Evolutionary conservation across 1,140 invertebrate genomes (phyloP).

Genomic region (Bombus confusus): DNA sequence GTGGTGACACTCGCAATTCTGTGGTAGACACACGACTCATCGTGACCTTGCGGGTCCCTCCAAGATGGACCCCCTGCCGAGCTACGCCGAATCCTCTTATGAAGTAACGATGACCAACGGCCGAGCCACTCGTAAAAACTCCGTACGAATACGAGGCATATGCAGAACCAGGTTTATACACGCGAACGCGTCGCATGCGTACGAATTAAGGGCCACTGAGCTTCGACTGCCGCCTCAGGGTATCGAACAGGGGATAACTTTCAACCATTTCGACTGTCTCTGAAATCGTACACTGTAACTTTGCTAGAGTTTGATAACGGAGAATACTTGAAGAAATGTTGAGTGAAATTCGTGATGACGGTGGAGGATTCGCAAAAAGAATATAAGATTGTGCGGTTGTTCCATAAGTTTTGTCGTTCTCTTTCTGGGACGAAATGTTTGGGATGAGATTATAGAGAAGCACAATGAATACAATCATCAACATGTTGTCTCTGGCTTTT

Average conservation of each 20-base stretch:
- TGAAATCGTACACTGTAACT: not conserved
- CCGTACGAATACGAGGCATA: slow-evolving; percentile 44
- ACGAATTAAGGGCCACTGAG: slow-evolving; percentile 15
- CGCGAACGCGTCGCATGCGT: slow-evolving; percentile 33
- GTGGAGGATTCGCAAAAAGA: no score
- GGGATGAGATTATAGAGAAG: no score
- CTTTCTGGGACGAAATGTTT: no score
- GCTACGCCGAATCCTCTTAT: slow-evolving; percentile 76
- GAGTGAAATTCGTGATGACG: no score
- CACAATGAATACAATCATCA: no score
- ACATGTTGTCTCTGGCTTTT: not conserved
- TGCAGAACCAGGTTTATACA: slow-evolving; percentile 54
- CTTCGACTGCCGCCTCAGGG: not conserved
- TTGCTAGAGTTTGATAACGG: not conserved
- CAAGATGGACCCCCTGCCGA: slow-evolving; percentile 73
- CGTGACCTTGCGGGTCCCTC: slow-evolving; percentile 66
- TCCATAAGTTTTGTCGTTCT: no score
- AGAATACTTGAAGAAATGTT: not conserved
- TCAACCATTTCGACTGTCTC: not conserved
- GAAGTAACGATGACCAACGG: slow-evolving; percentile 65
- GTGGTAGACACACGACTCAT: slow-evolving; percentile 72
- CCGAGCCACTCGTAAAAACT: slow-evolving; percentile 65
- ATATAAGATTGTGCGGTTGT: no score
- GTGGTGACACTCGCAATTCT: slow-evolving; percentile 78
- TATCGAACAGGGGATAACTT: not conserved